Percentiles rank a stretch among this genome's conserved stretches.
These are phyloP conservation scores for Lycia hirtaria DNA, from an alignment of 2,888 invertebrate genomes.

Conservation along the genomic window DNA sequence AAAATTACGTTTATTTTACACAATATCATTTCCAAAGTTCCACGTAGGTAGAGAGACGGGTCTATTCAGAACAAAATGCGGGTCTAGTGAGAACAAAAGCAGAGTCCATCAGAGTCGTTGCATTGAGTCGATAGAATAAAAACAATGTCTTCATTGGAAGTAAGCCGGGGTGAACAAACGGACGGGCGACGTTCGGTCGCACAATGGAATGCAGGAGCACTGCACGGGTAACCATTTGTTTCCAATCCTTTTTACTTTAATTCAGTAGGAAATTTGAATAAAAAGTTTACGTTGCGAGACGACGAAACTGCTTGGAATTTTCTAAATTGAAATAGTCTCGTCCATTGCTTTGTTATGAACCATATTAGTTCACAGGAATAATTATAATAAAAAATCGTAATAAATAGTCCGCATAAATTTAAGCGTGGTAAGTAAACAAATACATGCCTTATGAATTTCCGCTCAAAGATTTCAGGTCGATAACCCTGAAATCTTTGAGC, in stretches of 20 bases:
- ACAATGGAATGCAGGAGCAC: slow-evolving; percentile 34
- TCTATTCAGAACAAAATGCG: slow-evolving; percentile 6
- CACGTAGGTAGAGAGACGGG: background rate
- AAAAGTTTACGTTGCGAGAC: slow-evolving; percentile 10
- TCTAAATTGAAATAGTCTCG: background rate
- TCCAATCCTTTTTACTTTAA: slow-evolving; percentile 29
- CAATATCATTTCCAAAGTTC: background rate
- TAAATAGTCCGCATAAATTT: too few relatives aligned
- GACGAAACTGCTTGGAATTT: background rate
- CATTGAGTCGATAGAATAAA: slow-evolving; percentile 39
- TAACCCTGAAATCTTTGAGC: too few relatives aligned
- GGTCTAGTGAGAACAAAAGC: slow-evolving; percentile 13
- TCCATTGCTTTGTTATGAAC: background rate
- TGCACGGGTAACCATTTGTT: slow-evolving; percentile 33
- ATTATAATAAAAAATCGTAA: too few relatives aligned
- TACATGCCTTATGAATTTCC: too few relatives aligned
- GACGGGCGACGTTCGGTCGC: slow-evolving; percentile 38
- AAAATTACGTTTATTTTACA: background rate
- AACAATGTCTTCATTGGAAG: slow-evolving; percentile 41
- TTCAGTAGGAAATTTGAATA: slow-evolving; percentile 23
- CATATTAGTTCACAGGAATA: too few relatives aligned
- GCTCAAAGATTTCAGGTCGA: too few relatives aligned
- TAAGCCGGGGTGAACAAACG: slow-evolving; percentile 40
- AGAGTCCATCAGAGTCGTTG: slow-evolving; percentile 24
- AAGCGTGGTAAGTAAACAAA: too few relatives aligned